A percentile compares a stretch with the other conserved stretches of the same genome.
phyloP scores from a whole-genome alignment of 2,888 invertebrate species.

The Bruchidius siliquastri region DNA sequence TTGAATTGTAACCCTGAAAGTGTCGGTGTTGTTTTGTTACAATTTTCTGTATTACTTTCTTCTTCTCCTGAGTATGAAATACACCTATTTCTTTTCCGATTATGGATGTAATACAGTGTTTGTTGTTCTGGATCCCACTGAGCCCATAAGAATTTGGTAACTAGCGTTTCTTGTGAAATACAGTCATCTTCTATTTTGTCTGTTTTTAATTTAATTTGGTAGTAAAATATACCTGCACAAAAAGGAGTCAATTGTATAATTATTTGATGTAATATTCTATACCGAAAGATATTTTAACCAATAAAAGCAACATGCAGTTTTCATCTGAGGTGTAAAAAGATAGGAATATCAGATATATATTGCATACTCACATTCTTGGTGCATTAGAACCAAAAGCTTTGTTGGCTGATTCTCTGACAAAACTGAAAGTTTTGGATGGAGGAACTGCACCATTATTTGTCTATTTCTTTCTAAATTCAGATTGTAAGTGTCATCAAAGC shows the following conservation, averaged over 20 bases:
- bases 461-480: slow-evolving; percentile 57
- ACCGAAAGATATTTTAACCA: slow-evolving; percentile 3
- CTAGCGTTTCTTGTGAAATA: slow-evolving; percentile 47
- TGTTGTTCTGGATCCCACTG: slow-evolving; percentile 79
- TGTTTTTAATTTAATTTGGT: slow-evolving; percentile 35
- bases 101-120: slow-evolving; percentile 79
- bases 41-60: slow-evolving; percentile 48
- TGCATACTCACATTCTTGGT: slow-evolving; percentile 67
- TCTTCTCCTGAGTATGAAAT: slow-evolving; percentile 57
- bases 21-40: slow-evolving; percentile 59
- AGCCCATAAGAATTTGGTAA: slow-evolving; percentile 76
- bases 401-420: slow-evolving; percentile 49
- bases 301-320: too few relatives aligned
- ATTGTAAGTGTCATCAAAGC: slow-evolving; percentile 38
- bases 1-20: slow-evolving; percentile 83
- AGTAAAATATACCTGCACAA: slow-evolving; percentile 42
- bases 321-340: too few relatives aligned
- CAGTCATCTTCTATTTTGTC: slow-evolving; percentile 16
- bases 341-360: too few relatives aligned
- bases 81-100: slow-evolving; percentile 65
- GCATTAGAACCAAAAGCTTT: slow-evolving; percentile 68
- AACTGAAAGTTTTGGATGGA: slow-evolving; percentile 55
- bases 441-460: slow-evolving; percentile 77
- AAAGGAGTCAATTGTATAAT: slow-evolving; percentile 7
- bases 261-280: too few relatives aligned